A percentile compares a stretch with the other conserved stretches of the same genome.
phyloP scores from a whole-genome alignment of 1,140 invertebrate genomes.

The Protaetia brevitarsis region DNA sequence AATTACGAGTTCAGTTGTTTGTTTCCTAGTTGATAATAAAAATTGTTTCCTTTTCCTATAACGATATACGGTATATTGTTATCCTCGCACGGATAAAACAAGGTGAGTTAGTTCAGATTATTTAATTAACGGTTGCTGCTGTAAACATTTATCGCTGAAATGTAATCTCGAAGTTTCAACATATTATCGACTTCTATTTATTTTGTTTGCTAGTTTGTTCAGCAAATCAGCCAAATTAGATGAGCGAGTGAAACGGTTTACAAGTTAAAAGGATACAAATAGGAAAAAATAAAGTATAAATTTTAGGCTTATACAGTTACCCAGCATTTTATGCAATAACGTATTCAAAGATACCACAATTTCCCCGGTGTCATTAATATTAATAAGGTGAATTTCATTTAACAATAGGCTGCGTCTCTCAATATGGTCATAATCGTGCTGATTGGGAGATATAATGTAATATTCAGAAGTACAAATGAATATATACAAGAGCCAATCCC shows the following conservation, averaged over 20 bases:
- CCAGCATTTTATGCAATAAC: too few species aligned
- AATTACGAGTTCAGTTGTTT: background rate
- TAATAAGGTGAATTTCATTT: background rate
- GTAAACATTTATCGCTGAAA: background rate
- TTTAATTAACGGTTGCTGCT: background rate
- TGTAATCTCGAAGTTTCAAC: background rate
- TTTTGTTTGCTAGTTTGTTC: too few species aligned
- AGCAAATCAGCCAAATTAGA: too few species aligned
- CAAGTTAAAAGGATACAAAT: too few species aligned
- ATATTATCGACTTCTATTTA: constrained; percentile 1
- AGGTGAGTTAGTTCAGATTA: background rate
- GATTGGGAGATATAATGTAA: constrained; percentile 12
- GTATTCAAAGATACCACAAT: background rate
- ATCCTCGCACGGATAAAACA: background rate
- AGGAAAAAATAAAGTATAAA: too few species aligned
- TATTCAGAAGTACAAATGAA: constrained; percentile 15
- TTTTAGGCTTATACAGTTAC: too few species aligned
- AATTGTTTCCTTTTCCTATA: constrained; percentile 3
- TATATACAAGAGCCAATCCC: constrained; percentile 1
- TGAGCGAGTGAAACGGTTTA: too few species aligned
- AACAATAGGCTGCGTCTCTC: background rate
- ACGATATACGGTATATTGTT: constrained; percentile 1
- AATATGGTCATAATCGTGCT: constrained; percentile 6
- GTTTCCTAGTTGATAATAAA: constrained; percentile 4
- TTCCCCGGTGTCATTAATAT: background rate